Percentiles rank a stretch among this genome's conserved stretches.
phyloP scores from a whole-genome alignment of 2,888 invertebrate genomes.

The Oscheius myriophilus region DNA sequence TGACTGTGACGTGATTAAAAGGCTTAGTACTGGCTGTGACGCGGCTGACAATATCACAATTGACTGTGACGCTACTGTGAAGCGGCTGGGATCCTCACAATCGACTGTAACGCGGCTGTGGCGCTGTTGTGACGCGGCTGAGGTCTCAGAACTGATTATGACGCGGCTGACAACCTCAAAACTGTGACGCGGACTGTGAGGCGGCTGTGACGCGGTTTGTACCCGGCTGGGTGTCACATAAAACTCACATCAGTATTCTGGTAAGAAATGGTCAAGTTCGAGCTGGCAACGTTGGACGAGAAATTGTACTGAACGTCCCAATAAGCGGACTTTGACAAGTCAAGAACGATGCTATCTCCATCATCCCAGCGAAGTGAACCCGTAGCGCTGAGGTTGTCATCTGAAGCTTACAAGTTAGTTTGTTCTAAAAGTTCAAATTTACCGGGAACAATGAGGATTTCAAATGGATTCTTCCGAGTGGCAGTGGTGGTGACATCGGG shows the following conservation, averaged over 20 bases:
- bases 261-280: constrained; percentile 9
- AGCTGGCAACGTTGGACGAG: neutral
- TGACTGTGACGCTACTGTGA: too few relatives aligned
- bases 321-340: neutral
- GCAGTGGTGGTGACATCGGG: constrained; percentile 58
- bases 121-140: too few relatives aligned
- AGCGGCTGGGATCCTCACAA: too few relatives aligned
- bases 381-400: neutral
- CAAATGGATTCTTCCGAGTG: constrained; percentile 77
- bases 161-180: too few relatives aligned
- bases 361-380: constrained; percentile 65
- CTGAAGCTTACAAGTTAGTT: neutral
- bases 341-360: constrained; percentile 55
- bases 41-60: too few relatives aligned
- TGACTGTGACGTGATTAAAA: too few relatives aligned
- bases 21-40: too few relatives aligned
- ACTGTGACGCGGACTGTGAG: too few relatives aligned
- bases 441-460: constrained; percentile 76
- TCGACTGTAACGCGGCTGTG: too few relatives aligned
- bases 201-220: too few relatives aligned
- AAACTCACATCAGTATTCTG: constrained; percentile 12
- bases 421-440: neutral
- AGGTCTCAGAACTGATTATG: too few relatives aligned
- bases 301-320: constrained; percentile 24
- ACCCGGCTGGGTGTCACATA: too few relatives aligned